Percentiles rank a stretch among this genome's conserved stretches.
Conservation (phyloP, 1,140 invertebrate species). For the Drosophila tristis region DNA sequence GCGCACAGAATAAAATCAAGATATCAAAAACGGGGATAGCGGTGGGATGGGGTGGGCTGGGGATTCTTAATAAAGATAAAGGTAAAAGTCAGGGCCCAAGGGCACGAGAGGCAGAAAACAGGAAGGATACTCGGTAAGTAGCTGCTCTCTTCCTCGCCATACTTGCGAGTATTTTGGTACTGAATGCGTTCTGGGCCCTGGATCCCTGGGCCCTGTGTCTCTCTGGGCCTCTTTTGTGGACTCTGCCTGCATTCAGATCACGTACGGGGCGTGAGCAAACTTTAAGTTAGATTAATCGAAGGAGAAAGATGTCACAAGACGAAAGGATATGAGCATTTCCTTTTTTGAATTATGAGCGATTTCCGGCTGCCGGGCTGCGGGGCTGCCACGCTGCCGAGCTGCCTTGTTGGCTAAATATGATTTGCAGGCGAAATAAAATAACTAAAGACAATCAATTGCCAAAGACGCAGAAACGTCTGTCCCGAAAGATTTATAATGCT, state of each 20-base stretch:
- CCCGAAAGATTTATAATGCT: slow-evolving; percentile 54
- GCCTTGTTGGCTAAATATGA: slow-evolving; percentile 70
- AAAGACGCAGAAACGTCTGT: too few species aligned
- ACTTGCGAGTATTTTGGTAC: slow-evolving; percentile 3
- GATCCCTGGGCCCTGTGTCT: slow-evolving; percentile 6
- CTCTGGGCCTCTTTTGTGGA: slow-evolving; percentile 30
- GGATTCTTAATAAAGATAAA: slow-evolving; percentile 81
- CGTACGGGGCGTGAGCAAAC: slow-evolving; percentile 79
- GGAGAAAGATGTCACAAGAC: slow-evolving; percentile 69
- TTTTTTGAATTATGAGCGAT: slow-evolving; percentile 77
- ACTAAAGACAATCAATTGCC: slow-evolving; percentile 18
- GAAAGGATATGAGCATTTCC: slow-evolving; percentile 82
- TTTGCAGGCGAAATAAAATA: slow-evolving; percentile 49
- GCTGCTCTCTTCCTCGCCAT: slow-evolving; percentile 30
- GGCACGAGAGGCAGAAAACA: slow-evolving; percentile 18
- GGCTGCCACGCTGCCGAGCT: too few species aligned
- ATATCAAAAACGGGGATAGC: slow-evolving; percentile 61
- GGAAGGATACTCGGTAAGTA: slow-evolving; percentile 54
- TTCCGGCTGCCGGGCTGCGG: slow-evolving; percentile 42
- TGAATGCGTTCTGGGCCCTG: slow-evolving; percentile 21
- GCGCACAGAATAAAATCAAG: slow-evolving; percentile 74
- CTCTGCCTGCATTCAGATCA: slow-evolving; percentile 53
- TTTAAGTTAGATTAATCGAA: slow-evolving; percentile 81
- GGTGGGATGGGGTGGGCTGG: slow-evolving; percentile 8
- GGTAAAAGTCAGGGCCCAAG: slow-evolving; percentile 29